phyloP scores from a whole-genome alignment of 2,888 invertebrate genomes.

The Aplocera efformata region DNA sequence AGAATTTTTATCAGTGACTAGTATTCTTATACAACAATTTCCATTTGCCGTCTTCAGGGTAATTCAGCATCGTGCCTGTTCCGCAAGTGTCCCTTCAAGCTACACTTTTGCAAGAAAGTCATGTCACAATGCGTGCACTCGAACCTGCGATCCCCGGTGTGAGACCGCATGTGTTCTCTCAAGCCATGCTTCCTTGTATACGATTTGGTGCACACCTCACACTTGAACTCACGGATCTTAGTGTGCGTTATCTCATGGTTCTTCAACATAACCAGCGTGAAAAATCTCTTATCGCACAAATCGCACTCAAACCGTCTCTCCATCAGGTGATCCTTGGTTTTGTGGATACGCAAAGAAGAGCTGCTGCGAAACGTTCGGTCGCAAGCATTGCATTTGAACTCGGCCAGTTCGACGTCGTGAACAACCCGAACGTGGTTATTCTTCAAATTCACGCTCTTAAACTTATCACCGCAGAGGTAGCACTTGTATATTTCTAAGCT shows the following conservation, averaged over 20 bases:
- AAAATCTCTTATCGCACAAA: conserved; percentile 5
- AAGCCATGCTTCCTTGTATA: conserved; percentile 53
- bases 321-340: conserved; percentile 14
- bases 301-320: conserved; percentile 3
- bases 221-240: conserved; percentile 45
- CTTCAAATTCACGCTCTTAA: conserved; percentile 35
- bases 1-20: too few species aligned
- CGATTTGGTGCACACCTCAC: conserved; percentile 46
- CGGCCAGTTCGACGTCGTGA: conserved; percentile 17
- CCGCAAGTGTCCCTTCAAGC: too few species aligned
- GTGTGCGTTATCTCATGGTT: conserved; percentile 46
- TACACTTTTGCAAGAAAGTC: too few species aligned
- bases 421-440: conserved; percentile 13
- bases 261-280: conserved; percentile 3
- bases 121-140: too few species aligned
- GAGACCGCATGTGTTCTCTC: conserved; percentile 49
- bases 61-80: too few species aligned
- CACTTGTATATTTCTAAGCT: conserved; percentile 21
- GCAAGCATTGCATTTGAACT: conserved; percentile 16
- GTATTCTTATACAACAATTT: too few species aligned
- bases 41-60: too few species aligned
- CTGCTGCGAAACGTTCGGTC: conserved; percentile 16
- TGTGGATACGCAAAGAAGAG: conserved; percentile 14
- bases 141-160: conserved; percentile 9
- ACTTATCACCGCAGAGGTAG: conserved; percentile 37